Evolutionary conservation across 2,113 vertebrate species (phyloP), one percentile per base, ranked within the genome.

Genomic region (Petrocephalus zakoni): DNA sequence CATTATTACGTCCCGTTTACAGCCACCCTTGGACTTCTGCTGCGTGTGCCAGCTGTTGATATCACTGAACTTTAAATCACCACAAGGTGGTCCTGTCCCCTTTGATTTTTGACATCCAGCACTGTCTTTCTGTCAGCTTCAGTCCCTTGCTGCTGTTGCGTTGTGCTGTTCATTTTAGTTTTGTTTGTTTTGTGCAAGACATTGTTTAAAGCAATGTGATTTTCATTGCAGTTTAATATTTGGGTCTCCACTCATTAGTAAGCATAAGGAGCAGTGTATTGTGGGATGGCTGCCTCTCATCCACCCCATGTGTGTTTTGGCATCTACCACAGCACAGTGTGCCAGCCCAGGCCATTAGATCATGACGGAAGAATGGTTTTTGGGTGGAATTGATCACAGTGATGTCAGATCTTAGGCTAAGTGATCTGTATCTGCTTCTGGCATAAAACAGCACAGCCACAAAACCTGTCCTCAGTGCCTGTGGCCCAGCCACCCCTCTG

Each of bases 281-380:
- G 46, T 42, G 10, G 83, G 84, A 89, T 49, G 86, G 82, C 78
- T 75, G 85, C 55, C 47, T 15, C 85, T 61, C 47, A 58, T 86
- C 82, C 5, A 22, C 78, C 53, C 87, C 88, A 19, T 55, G 49
- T 86, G 29, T 56, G 52, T 89, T 87, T 91, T 87, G 88, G 88
- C 89, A 82, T 86, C 91, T 90, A 87, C 89, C 58, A 0, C 46
- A 51, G 87, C 52, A 11, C 88, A 22, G 88, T 68, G 75, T 83
- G 87, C 91, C 75, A 0, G n/a, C 78, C 10, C 47, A 81, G 87
- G 83, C 55, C 88, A 91, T 93, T 90, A 93, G 91, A 88, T 94
- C 93, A 92, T 89, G 87, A 87, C 25, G 46, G 85, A 90, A 89
- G 90, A 90, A 93, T 92, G 93, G 92, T 94, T 93, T 92, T 92